phyloP scores from a whole-genome alignment of 2,888 invertebrate genomes.

The Cosmia pyralina region DNA sequence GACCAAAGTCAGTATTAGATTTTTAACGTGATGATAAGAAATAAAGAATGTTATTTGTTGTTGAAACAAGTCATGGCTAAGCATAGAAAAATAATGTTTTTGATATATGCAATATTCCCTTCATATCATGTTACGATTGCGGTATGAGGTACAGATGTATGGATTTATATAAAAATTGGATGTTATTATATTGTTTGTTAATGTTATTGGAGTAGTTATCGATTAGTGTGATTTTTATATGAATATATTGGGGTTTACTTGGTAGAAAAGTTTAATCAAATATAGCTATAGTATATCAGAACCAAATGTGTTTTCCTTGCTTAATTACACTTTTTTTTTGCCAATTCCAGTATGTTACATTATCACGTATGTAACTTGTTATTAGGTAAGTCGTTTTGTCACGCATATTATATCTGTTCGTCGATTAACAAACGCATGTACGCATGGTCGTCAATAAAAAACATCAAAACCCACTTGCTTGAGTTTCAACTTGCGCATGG shows the following conservation, averaged over 20 bases:
- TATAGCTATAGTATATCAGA: slow-evolving; percentile 84
- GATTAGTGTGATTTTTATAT: slow-evolving; percentile 90
- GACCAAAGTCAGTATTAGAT: slow-evolving; percentile 91
- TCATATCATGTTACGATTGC: slow-evolving; percentile 82
- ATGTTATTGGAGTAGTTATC: slow-evolving; percentile 88
- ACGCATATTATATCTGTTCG: slow-evolving; percentile 60
- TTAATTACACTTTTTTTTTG: slow-evolving; percentile 59
- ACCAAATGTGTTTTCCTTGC: slow-evolving; percentile 77
- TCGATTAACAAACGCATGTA: slow-evolving; percentile 78
- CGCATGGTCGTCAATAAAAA: slow-evolving; percentile 75
- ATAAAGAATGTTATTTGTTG: slow-evolving; percentile 82
- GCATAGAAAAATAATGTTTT: slow-evolving; percentile 76
- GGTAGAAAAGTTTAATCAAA: slow-evolving; percentile 89
- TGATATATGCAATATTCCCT: slow-evolving; percentile 84
- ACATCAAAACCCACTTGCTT: slow-evolving; percentile 74
- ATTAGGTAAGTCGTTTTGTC: slow-evolving; percentile 80
- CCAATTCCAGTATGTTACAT: slow-evolving; percentile 54
- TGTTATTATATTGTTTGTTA: slow-evolving; percentile 88
- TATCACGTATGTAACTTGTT: slow-evolving; percentile 60
- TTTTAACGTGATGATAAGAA: slow-evolving; percentile 84
- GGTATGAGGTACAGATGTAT: slow-evolving; percentile 82
- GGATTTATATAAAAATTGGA: slow-evolving; percentile 78
- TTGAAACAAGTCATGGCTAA: slow-evolving; percentile 84
- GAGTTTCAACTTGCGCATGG: slow-evolving; percentile 77
- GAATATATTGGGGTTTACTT: slow-evolving; percentile 90